Evolutionary conservation across 1,140 invertebrate genomes (phyloP), one percentile per base, ranked within the genome.

Genomic region (Penaeus vannamei): DNA sequence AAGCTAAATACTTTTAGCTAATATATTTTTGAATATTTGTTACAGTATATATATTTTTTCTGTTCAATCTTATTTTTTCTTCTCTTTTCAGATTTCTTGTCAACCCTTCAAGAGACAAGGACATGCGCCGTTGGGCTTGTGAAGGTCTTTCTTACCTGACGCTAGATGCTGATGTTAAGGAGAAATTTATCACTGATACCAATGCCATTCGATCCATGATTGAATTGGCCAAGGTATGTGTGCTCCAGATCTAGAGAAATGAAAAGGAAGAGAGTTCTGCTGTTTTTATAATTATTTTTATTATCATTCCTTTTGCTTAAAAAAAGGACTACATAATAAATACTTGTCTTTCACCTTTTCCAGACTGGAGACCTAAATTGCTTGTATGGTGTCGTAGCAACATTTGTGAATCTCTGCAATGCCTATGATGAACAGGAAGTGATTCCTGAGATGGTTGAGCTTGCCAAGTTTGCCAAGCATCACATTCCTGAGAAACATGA

Each of bases 381-480:
- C 76, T 92, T 98, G 3, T 99, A 98, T 93, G 98, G 98, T 89
- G 96, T 98, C 26, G 96, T 99, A 0, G 98, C 98, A 5, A 98
- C 98, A 22, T 95, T 99, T 89, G 98, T 99, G 0, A 99, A 99
- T 93, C 93, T 99, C 8, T 98, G 97, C 91, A 99, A 99, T 94
- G 97, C 98, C 10, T 99, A 99, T 92, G 99, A 99, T 87, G 99
- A 99, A 93, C 97, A 99, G 93, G 98, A 99, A 93, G 93, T 99
- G 0, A 95, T 98, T 91, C 98, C 98, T 10, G 99, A 99, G 94
- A 96, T 99, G 96, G 91, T 99, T 10, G 98, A 99, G 93, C 93
- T 99, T 84, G 99, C 99, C 0, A 99, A 99, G 93, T 99, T 99
- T 94, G 97, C 99, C 1, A 99, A 99, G 93, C 98, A 99, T 93